A percentile compares a stretch with the other conserved stretches of the same genome.
Conservation (phyloP, 1,140 invertebrate species). For the Oryzaephilus surinamensis region DNA sequence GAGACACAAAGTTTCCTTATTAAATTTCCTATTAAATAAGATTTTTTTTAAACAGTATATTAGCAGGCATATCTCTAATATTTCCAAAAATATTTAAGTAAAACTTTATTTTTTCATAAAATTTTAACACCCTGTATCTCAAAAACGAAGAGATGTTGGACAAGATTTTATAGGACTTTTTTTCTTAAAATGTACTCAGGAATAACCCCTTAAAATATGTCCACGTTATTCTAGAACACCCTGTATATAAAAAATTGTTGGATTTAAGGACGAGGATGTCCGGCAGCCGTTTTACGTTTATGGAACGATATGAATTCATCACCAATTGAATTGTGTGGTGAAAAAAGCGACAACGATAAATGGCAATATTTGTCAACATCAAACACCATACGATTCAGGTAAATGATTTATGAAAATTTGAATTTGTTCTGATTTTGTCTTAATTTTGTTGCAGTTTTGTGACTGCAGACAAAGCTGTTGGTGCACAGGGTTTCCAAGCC, state of each 20-base stretch:
- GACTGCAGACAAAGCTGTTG: constrained; percentile 72
- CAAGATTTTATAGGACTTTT: too few relatives aligned
- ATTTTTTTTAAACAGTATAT: too few relatives aligned
- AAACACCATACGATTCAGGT: constrained; percentile 73
- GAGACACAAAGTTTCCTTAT: too few relatives aligned
- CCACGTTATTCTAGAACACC: too few relatives aligned
- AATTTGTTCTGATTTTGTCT: background rate
- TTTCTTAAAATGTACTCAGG: too few relatives aligned
- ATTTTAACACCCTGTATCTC: too few relatives aligned
- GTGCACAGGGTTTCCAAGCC: constrained; percentile 71
- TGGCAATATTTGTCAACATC: constrained; percentile 79
- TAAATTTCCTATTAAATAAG: too few relatives aligned
- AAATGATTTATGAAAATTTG: constrained; percentile 20
- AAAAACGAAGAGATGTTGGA: too few relatives aligned
- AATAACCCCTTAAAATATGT: background rate
- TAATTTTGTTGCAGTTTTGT: constrained; percentile 54
- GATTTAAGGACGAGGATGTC: constrained; percentile 68
- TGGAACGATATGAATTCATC: constrained; percentile 65
- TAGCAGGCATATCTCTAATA: too few relatives aligned
- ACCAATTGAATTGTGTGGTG: constrained; percentile 82
- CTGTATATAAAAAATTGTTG: background rate
- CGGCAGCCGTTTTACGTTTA: constrained; percentile 77
- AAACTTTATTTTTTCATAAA: too few relatives aligned
- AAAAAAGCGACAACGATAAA: constrained; percentile 57
- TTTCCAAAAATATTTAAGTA: too few relatives aligned